These are phyloP conservation scores for Drosophila sordidula DNA, from an alignment of 2,888 invertebrate genomes.

Conservation along the genomic window DNA sequence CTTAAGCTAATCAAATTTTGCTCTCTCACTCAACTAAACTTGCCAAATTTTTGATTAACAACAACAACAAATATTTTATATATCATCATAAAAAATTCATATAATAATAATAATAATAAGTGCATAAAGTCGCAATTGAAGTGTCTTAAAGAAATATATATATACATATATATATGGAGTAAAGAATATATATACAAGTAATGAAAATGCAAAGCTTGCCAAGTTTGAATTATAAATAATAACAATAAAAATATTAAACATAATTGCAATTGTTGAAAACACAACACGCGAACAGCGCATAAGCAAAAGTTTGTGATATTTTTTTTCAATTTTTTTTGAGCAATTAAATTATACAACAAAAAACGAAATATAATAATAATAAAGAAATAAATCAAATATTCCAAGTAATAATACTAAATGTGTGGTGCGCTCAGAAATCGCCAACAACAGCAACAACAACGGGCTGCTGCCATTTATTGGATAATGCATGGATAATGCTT, in stretches of 20 bases:
- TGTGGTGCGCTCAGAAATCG: conserved; percentile 44
- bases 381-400: conserved; percentile 21
- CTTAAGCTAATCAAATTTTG: conserved; percentile 54
- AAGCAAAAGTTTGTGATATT: conserved; percentile 77
- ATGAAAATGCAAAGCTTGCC: conserved; percentile 64
- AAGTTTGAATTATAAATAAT: conserved; percentile 40
- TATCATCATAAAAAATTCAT: conserved; percentile 24
- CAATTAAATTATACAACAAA: conserved; percentile 62
- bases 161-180: conserved; percentile 18
- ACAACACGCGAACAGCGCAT: conserved; percentile 47
- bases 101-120: conserved; percentile 46
- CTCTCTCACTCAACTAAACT: conserved; percentile 57
- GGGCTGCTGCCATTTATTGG: conserved; percentile 49
- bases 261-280: conserved; percentile 50
- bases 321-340: conserved; percentile 64
- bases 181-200: conserved; percentile 14
- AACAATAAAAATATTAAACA: conserved; percentile 47
- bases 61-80: conserved; percentile 40
- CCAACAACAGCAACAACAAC: conserved; percentile 19
- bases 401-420: conserved; percentile 48
- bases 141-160: conserved; percentile 71
- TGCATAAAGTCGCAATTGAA: conserved; percentile 73
- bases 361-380: conserved; percentile 15
- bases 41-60: conserved; percentile 63
- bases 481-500: conserved; percentile 77